Base-by-base conservation (phyloP, 2,888 invertebrate species). In the Pediacus dermestoides region DNA sequence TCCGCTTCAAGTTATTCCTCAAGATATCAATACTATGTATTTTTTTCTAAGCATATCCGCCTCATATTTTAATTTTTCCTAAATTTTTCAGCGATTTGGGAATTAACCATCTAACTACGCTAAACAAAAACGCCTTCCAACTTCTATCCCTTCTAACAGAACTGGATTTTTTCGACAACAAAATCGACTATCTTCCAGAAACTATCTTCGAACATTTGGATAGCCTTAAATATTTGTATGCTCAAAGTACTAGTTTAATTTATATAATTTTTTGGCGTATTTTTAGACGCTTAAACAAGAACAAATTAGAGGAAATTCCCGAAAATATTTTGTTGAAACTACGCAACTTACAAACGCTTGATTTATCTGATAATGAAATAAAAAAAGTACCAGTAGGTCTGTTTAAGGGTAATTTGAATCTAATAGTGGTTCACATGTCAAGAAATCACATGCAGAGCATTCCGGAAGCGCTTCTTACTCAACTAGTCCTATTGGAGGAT, bases 81-180 rank as follows among this genome's bases (percentile, higher is more conserved):
- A n/a, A n/a, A 26, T 18, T 33, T 76, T 77, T 45, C 68, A 87
- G 87, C 37, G 86, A 86, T 57, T 68, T 86, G 42, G 85, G 84
- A 10, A 77, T 81, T 2, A 87, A 87, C 62, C 74, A 74, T 48
- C 63, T 86, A 36, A 74, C 77, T 8, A 81, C 83, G 0, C 63
- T 86, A 31, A 80, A 85, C 63, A 81, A 81, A 59, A 78, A 80
- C 43, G 76, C 81, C 0, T 85, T 87, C 58, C 74, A 75, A 49
- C 78, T 78, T 4, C 72, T 87, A 69, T 71, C 74, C 2, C 75
- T 78, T 13, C 67, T 87, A 2, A 73, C 72, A 31, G 80, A 83
- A 56, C 62, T 83, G 33, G 82, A 88, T 62, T 73, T 88, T 57
- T 86, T 85, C 48, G 81, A 82, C 57, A 88, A 88, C 64, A 75